phyloP scores from a whole-genome alignment of 1,140 invertebrate species.

The Magallana angulata region DNA sequence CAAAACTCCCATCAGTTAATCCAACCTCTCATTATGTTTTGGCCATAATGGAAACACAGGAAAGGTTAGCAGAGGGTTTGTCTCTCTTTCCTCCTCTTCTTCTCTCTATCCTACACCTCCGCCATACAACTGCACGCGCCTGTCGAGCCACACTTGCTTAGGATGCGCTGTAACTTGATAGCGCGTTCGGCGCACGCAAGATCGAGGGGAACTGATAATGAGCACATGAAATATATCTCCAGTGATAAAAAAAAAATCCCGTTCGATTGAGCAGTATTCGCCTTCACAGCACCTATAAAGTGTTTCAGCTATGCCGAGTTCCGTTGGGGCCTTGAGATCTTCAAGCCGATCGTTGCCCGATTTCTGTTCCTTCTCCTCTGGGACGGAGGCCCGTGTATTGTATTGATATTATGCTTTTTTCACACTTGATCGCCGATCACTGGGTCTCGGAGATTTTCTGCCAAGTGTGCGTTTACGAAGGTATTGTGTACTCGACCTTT shows the following conservation, averaged over 20 bases:
- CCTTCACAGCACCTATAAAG: background rate
- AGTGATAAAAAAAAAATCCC: constrained; percentile 14
- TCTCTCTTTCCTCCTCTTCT: background rate
- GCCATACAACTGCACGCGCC: background rate
- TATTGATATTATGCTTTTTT: constrained; percentile 11
- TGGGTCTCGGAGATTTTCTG: constrained; percentile 1
- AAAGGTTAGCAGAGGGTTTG: background rate
- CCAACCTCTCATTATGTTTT: constrained; percentile 19
- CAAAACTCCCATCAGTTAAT: constrained; percentile 17
- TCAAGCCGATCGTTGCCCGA: background rate
- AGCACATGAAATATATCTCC: constrained; percentile 35
- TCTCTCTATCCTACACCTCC: too few relatives aligned
- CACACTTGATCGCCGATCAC: constrained; percentile 24
- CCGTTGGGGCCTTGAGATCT: background rate
- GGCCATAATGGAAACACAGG: background rate
- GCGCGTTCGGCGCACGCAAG: constrained; percentile 17
- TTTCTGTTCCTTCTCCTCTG: background rate
- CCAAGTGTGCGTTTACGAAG: constrained; percentile 8
- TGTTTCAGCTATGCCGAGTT: background rate
- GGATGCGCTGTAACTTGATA: constrained; percentile 21
- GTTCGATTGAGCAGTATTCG: constrained; percentile 2
- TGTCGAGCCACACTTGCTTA: background rate
- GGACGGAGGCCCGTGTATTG: background rate
- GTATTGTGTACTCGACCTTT: constrained; percentile 31
- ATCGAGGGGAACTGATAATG: constrained; percentile 17